phyloP scores from a whole-genome alignment of 2,797 vertebrate genomes.

The Eulemur rubriventer region DNA sequence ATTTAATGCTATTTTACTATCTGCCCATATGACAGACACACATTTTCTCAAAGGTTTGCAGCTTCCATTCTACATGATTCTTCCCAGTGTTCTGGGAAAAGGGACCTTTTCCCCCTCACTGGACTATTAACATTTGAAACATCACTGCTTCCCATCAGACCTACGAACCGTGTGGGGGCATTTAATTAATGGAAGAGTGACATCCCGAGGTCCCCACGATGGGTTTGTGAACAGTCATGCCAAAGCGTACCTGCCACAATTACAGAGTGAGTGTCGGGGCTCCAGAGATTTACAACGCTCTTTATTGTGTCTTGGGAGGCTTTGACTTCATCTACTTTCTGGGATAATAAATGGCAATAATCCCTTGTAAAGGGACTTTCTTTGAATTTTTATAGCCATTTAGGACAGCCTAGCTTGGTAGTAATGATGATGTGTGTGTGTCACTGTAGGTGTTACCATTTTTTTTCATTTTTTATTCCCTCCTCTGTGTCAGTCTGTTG shows the following conservation, averaged over 20 bases:
- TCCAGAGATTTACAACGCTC: neutral
- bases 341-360: neutral
- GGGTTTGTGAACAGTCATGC: neutral
- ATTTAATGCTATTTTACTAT: neutral
- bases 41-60: neutral
- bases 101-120: neutral
- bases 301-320: neutral
- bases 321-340: neutral
- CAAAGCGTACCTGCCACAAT: neutral
- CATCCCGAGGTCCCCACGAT: neutral
- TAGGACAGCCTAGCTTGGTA: neutral
- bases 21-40: neutral
- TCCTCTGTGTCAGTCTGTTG: neutral
- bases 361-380: neutral
- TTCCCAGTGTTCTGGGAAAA: neutral
- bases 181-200: neutral
- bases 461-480: neutral
- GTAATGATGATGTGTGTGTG: neutral
- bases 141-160: neutral
- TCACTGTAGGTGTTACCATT: neutral
- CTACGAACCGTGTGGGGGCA: neutral
- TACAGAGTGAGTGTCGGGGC: neutral
- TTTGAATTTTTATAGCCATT: neutral
- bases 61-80: neutral
- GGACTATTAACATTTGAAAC: conserved; percentile 26